A percentile compares a stretch with the other conserved stretches of the same genome.
Evolutionary conservation across 1,140 invertebrate genomes (phyloP).

Genomic region (Eciton burchellii): DNA sequence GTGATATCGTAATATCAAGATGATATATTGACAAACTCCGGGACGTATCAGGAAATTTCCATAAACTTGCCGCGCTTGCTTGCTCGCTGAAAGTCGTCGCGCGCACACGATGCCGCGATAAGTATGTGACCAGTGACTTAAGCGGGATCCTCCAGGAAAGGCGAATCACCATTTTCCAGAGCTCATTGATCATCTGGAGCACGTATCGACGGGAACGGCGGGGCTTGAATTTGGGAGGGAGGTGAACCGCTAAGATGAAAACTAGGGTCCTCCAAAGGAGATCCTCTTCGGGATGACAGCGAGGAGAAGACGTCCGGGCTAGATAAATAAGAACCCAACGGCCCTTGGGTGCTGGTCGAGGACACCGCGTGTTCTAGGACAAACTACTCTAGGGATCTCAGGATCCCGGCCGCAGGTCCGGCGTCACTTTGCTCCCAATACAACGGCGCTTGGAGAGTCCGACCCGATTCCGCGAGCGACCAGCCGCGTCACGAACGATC

Average conservation of each 20-base stretch:
- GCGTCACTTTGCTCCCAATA: slow-evolving; percentile 59
- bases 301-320: slow-evolving; percentile 7
- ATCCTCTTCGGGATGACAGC: slow-evolving; percentile 7
- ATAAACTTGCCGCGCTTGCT: slow-evolving; percentile 30
- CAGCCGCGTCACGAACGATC: slow-evolving; percentile 61
- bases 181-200: slow-evolving; percentile 63
- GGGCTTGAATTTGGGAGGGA: slow-evolving; percentile 47
- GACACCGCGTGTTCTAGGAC: slow-evolving; percentile 34
- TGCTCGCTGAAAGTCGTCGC: slow-evolving; percentile 24
- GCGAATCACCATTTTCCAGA: slow-evolving; percentile 58
- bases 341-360: slow-evolving; percentile 2
- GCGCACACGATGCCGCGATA: slow-evolving; percentile 55
- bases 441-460: slow-evolving; percentile 60
- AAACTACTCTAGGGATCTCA: slow-evolving; percentile 20
- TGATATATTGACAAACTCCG: slow-evolving; percentile 50
- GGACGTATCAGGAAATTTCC: slow-evolving; percentile 45
- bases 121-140: slow-evolving; percentile 67
- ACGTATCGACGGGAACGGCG: slow-evolving; percentile 58
- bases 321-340: slow-evolving; percentile 52
- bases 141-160: slow-evolving; percentile 53
- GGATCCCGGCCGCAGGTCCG: not conserved
- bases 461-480: slow-evolving; percentile 56
- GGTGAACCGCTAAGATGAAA: slow-evolving; percentile 38
- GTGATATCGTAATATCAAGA: slow-evolving; percentile 44
- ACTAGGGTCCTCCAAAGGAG: slow-evolving; percentile 53